Base-by-base conservation (phyloP, 2,113 vertebrate species). In the Plestiodon gilberti region DNA sequence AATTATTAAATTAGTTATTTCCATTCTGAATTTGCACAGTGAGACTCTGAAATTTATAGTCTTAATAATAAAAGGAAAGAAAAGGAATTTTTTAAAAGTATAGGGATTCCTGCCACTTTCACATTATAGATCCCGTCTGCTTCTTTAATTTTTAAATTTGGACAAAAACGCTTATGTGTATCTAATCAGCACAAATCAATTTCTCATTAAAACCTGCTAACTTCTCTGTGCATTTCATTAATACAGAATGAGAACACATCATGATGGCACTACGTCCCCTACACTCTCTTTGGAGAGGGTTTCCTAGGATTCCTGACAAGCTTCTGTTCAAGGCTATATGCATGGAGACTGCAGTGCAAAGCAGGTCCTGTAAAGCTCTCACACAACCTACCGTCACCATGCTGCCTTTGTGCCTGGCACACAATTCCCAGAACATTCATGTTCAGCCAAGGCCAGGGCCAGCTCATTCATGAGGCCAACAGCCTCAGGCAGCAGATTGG, bases 111-210 rank as follows among this genome's bases (percentile, higher is more conserved):
- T 81, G 69, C 3, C 80, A 83, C 78, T 86, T 81, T 86, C 57
- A 30, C 2, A 81, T 38, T 77, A 43, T 64, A 70, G 83, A 78
- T 14, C 55, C 20, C 1, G 55, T 70, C 52, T 78, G 10, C 1
- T 92, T 48, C 14, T 90, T 92, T 91, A 73, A 64, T 59, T 88
- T 90, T 80, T 59, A 13, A 91, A 88, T 79, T 10, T 87, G 86
- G 81, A 1, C 71, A 7, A 81, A 76, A 70, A 80, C 17, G 3
- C 38, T 30, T 76, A n/a, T 71, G 38, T 75, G 52, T 3, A 76
- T 75, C 35, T 61, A 78, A 85, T 70, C 84, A 76, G 28, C 78
- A 73, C 81, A 90, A 93, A 85, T 35, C 18, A 88, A 87, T 71
- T 6, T n/a, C 52, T 87, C 65, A 89, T 1, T 40, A 74, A 93